These are phyloP conservation scores for Lamprologus ornatipinnis DNA, from an alignment of 2,113 vertebrate genomes.

Conservation along the genomic window DNA sequence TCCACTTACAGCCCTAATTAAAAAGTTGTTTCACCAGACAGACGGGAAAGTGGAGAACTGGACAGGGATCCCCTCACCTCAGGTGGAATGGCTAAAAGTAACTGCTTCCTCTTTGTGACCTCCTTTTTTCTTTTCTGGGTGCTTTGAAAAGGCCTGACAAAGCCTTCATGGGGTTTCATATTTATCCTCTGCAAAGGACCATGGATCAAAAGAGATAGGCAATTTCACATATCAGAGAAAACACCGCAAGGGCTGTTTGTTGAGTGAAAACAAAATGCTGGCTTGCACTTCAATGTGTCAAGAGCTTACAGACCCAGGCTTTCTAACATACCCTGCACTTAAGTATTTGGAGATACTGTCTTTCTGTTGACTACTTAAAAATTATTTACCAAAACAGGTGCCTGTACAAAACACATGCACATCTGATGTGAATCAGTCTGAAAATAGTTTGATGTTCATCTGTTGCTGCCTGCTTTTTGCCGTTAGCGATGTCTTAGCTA, in stretches of 20 bases:
- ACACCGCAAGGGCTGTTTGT: constrained; percentile 23
- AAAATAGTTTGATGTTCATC: neutral
- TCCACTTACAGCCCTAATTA: constrained; percentile 30
- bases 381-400: neutral
- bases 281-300: constrained; percentile 7
- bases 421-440: neutral
- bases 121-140: neutral
- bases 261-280: constrained; percentile 30
- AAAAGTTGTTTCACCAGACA: neutral
- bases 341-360: neutral
- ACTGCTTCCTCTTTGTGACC: neutral
- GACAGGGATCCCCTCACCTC: neutral
- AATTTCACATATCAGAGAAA: constrained; percentile 41
- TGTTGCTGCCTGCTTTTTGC: neutral
- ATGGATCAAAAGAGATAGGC: constrained; percentile 44
- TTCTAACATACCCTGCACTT: neutral
- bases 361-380: neutral
- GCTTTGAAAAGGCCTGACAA: constrained; percentile 7
- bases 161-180: constrained; percentile 1
- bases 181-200: constrained; percentile 5
- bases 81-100: constrained; percentile 9
- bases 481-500: neutral
- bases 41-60: neutral
- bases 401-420: neutral
- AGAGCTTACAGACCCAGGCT: neutral